Evolutionary conservation across 2,888 invertebrate species (phyloP), one percentile per base, ranked within the genome.

Genomic region (Heteromyza rotundicornis): DNA sequence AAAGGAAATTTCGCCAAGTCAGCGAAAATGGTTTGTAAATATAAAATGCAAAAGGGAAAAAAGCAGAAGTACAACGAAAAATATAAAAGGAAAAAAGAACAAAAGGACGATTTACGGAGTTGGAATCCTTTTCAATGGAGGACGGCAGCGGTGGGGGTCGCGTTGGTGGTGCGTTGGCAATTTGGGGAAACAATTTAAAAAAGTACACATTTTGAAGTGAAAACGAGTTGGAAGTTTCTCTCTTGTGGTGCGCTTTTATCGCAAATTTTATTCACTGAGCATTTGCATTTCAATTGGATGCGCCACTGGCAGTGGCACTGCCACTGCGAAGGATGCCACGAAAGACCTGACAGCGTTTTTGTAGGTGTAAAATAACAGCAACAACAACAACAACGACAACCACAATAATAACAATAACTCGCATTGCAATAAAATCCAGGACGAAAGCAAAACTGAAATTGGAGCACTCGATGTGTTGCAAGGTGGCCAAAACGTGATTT

Each of bases 131-230:
- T 51, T 51, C n/a, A 27, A n/a, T n/a, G n/a, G n/a, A 5, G 27
- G 27, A n/a, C n/a, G n/a, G 40, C 40, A 10, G 40, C 40, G 14
- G 40, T 40, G 40, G 40, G 14, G 16, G 40, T 16, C 1, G 17
- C 20, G 72, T 70, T 74, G 75, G 72, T 75, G 77, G 75, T 74
- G 77, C 75, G 75, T 74, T 74, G 77, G 77, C 77, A 74, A 74
- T 74, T 76, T 54, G 40, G 36, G n/a, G 36, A 54, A 54, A 54
- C 35, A 54, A 36, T 54, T 54, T 54, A 54, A 54, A 54, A 54
- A n/a, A n/a, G 36, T 36, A 54, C 54, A 36, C 54, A n/a, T 54
- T 35, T 54, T 35, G 36, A 54, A 54, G 54, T 54, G 54, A 36
- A 54, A 54, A 54, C 54, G 36, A 20, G 36, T 35, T 54, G 54